phyloP scores from a whole-genome alignment of 2,797 vertebrate genomes.

The Propithecus perrieri region DNA sequence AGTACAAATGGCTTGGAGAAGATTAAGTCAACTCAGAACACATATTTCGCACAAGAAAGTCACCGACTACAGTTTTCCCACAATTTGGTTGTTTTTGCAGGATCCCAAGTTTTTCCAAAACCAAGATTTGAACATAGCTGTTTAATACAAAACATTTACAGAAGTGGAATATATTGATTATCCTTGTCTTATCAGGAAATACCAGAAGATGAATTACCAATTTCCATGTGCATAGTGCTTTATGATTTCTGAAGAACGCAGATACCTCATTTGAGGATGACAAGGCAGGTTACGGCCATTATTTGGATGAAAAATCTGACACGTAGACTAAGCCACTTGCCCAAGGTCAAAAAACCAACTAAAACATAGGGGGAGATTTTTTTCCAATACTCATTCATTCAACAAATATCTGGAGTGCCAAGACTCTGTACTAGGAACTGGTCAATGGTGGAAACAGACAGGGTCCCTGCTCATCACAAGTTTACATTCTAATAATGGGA shows the following conservation, averaged over 20 bases:
- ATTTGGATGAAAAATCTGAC: neutral
- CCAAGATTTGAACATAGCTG: neutral
- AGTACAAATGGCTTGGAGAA: neutral
- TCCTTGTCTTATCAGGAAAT: neutral
- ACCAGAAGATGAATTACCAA: neutral
- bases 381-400: neutral
- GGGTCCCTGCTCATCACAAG: neutral
- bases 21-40: neutral
- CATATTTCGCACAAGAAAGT: neutral
- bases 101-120: neutral
- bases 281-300: neutral
- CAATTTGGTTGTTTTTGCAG: neutral
- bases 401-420: neutral
- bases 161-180: neutral
- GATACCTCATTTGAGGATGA: neutral
- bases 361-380: neutral
- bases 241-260: conserved; percentile 10
- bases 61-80: neutral
- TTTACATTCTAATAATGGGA: conserved; percentile 12
- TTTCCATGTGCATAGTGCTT: neutral
- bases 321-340: neutral
- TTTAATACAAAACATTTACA: neutral
- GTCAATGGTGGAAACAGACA: neutral
- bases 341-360: conserved; percentile 3
- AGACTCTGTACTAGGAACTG: neutral